Evolutionary conservation across 1,140 invertebrate species (phyloP), one percentile per base, ranked within the genome.

Genomic region (Vanessa atalanta): DNA sequence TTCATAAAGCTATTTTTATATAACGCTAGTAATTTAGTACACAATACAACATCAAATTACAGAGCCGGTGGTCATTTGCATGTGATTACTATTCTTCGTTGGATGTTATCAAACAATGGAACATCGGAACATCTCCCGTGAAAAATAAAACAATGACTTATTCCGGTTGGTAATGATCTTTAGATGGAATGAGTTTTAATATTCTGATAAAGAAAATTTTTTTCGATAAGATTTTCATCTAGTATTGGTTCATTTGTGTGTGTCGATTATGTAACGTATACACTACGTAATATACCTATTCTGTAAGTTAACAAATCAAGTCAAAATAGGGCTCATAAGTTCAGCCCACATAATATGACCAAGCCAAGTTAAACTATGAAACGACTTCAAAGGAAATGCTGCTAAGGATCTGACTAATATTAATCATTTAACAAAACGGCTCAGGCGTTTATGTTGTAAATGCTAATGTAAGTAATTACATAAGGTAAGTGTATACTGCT

Each of bases 41-140:
- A 73, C 66, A 70, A 64, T 55, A 66, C 64, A 48, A 53, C 51
- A 68, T 68, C 51, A 76, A 78, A 80, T 80, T 72, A 72, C 77
- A 77, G 75, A 60, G 77, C 15, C 51, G 51, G 53, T 61, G 68
- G 77, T 60, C 72, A 80, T 83, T 83, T 80, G 63, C 77, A 82
- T 82, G 51, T 61, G 65, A 83, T 81, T 79, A 76, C 61, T 65
- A 83, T 83, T 75, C 78, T 60, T 43, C 53, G 67, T 16, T 65
- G 71, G 69, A 71, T 78, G 68, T 68, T 48, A 67, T 66, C 72
- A 67, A 82, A 85, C 83, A 85, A 85, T 83, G 74, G 78, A 79
- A 76, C 72, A 74, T 76, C 77, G 26, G 26, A 31, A 31, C 26
- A 31, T 78, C 75, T 55, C 50, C 65, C 50, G 60, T 63, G 47